Conservation (phyloP, 2,113 vertebrate species). For the Alethe diademata region DNA sequence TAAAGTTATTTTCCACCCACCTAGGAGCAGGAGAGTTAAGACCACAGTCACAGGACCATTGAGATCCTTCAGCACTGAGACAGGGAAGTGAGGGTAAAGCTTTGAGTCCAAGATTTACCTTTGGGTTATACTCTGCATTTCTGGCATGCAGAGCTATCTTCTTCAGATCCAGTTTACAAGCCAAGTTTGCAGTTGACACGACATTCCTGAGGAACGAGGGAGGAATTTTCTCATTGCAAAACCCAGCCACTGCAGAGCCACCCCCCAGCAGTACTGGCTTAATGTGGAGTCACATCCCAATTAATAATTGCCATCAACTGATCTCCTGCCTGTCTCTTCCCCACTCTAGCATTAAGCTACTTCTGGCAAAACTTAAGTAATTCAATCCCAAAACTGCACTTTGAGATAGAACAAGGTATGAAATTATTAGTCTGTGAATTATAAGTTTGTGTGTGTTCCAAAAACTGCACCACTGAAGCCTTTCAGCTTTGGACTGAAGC, state of each 20-base stretch:
- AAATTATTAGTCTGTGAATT: neutral
- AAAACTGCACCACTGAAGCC: neutral
- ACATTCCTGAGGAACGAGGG: conserved; percentile 83
- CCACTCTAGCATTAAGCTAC: neutral
- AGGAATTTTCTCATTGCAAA: neutral
- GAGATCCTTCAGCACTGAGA: neutral
- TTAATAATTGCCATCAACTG: neutral
- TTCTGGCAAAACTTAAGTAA: neutral
- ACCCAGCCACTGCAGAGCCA: neutral
- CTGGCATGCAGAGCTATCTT: conserved; percentile 93
- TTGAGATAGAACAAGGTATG: neutral
- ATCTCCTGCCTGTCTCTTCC: neutral
- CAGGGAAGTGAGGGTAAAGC: neutral
- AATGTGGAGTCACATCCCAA: neutral
- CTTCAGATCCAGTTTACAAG: conserved; percentile 93
- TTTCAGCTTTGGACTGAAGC: neutral
- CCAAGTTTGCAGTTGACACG: conserved; percentile 93
- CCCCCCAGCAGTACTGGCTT: neutral
- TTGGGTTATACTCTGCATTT: conserved; percentile 98
- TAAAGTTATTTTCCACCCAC: neutral
- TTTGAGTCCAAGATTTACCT: conserved; percentile 73
- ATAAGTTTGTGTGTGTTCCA: neutral
- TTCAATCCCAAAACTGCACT: neutral
- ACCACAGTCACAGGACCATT: neutral
- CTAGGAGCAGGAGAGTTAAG: neutral